Base-by-base conservation (phyloP, 2,113 vertebrate genomes). In the Etia nguti region DNA sequence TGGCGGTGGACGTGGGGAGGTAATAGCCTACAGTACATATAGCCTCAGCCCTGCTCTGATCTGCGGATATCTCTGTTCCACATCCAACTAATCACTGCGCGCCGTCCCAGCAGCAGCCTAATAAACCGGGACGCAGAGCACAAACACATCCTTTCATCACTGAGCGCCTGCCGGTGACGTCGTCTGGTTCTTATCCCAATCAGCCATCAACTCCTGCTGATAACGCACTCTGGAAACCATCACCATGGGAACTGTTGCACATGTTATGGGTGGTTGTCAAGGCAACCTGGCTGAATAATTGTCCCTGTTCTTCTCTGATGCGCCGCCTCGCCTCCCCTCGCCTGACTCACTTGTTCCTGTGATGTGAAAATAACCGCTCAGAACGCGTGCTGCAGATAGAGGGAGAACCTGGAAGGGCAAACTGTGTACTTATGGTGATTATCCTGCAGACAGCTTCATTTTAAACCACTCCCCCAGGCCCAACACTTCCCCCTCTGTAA, bases 191-290 rank as follows among this genome's bases (percentile, higher is more conserved):
- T 83, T 84, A 36, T 86, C 59, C 41, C 46, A 83, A 93, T 92
- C 93, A 80, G 86, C 86, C 90, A 94, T 93, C 94, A 88, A 93
- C 93, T 88, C 89, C 92, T 12, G 77, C 91, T 90, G 92, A 92
- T 89, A 91, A 87, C 73, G 41, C 89, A 54, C 82, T 89, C 83
- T 81, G 84, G 50, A 77, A 93, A 92, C 84, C 89, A 92, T 97
- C 88, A 43, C 96, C 96, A 97, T 97, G 95, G 96, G 93, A 97
- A 96, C 95, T 86, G 92, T 91, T 94, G 94, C 90, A 75, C 92
- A 95, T 96, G 95, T 94, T 92, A 92, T 88, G 81, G 79, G 81
- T 82, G 91, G 96, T 96, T 83, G 95, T 92, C 95, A 95, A 91
- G 96, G 96, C 92, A 94, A 96, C 94, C 83, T 59, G 81, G 85